Evolutionary conservation across 2,113 vertebrate species (phyloP).

Genomic region (Pimephales promelas): DNA sequence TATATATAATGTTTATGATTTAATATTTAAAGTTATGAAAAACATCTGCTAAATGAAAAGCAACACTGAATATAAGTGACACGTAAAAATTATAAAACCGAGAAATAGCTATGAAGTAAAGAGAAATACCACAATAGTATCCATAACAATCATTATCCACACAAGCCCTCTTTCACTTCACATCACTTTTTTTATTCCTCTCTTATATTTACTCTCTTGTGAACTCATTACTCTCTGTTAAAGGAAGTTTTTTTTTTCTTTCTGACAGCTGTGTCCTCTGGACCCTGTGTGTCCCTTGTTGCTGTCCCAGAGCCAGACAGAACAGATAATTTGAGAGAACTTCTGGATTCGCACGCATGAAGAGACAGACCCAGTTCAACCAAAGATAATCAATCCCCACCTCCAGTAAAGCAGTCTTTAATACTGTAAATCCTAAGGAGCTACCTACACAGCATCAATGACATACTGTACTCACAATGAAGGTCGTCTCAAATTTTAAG

Average conservation of each 20-base stretch:
- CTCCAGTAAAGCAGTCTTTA: conserved; percentile 29
- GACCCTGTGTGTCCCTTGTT: conserved; percentile 43
- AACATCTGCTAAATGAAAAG: not conserved
- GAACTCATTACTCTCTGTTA: conserved; percentile 54
- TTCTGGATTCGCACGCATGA: conserved; percentile 59
- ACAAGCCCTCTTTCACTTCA: not conserved
- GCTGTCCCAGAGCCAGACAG: conserved; percentile 40
- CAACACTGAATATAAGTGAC: not conserved
- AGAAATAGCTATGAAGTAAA: not conserved
- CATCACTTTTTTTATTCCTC: not conserved
- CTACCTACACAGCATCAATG: not conserved
- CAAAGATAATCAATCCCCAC: conserved; percentile 44
- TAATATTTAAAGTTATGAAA: not conserved
- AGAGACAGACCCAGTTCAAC: conserved; percentile 52
- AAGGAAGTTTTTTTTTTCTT: conserved; percentile 36
- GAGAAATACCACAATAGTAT: not conserved
- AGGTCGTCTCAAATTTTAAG: not conserved
- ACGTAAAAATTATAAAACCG: not conserved
- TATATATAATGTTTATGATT: too few relatives aligned
- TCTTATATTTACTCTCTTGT: conserved; percentile 38
- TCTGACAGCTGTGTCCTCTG: conserved; percentile 43
- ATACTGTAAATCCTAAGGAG: not conserved
- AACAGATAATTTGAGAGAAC: conserved; percentile 56
- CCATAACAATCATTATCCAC: not conserved
- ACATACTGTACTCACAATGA: not conserved